Base-by-base conservation (phyloP, 2,888 invertebrate species). In the Tridacna gigas region DNA sequence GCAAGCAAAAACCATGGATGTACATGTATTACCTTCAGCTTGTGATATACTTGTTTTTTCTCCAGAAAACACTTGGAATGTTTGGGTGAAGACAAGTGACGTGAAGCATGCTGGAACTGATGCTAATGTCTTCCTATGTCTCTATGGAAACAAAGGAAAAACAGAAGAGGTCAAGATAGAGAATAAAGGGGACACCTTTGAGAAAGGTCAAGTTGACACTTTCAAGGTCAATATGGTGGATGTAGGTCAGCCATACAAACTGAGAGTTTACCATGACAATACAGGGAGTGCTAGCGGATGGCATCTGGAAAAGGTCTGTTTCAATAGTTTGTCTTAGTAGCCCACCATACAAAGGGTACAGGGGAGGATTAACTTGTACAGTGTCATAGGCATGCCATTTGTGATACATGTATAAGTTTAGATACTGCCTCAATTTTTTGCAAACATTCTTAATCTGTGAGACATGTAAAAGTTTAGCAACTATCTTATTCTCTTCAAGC, bases 231-330 rank as follows among this genome's bases (percentile, higher is more conserved):
- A 93, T 74, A 89, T 93, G 66, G 83, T 74, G 15, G 94, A 94
- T 22, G 88, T 95, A 37, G 95, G 95, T 7, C 90, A 84, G 28
- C 94, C 94, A 11, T 94, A 93, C 89, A 95, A 95, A 84, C 78
- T 95, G 11, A 89, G 95, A 22, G 91, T 95, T 18, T 92, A 93
- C 86, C 95, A 95, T 86, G 95, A 95, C 85, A 93, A 94, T 80
- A 88, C 83, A 60, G 94, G 94, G 0, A 45, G 88, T 4, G 91
- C 91, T 63, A 89, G 95, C 12, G 95, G 94, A n/a, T 95, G 95
- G 95, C 94, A 95, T 90, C 88, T 95, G 7, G 91, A 95, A 63
- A 93, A 92, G 92, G 94, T 94, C 73, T 65, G 83, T 65, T 1
- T 60, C 18, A 13, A 48, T 25, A 22, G 45, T 65, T 65, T 65